phyloP scores from a whole-genome alignment of 2,113 vertebrate genomes.

The Bubo bubo region DNA sequence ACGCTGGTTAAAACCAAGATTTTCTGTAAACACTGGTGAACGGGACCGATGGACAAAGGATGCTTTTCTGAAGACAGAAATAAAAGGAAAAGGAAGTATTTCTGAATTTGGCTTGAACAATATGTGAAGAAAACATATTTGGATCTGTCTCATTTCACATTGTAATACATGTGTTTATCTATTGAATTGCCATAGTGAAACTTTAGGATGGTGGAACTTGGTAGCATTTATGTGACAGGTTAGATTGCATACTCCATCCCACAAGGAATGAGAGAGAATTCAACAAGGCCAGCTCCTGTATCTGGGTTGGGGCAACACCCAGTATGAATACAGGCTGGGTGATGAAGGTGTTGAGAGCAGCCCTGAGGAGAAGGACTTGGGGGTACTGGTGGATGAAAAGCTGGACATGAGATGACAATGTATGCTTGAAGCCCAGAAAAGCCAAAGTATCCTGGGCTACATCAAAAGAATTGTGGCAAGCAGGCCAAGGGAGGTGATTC shows the following conservation, averaged over 20 bases:
- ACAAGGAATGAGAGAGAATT: not conserved
- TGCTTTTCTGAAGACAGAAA: not conserved
- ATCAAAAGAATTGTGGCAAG: not conserved
- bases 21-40: not conserved
- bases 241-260: not conserved
- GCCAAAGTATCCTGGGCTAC: not conserved
- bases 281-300: not conserved
- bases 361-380: not conserved
- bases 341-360: not conserved
- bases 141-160: not conserved
- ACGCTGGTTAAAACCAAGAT: not conserved
- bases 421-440: not conserved
- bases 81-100: not conserved
- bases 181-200: not conserved
- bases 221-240: not conserved
- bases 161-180: not conserved
- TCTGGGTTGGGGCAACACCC: accelerated
- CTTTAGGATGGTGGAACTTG: not conserved
- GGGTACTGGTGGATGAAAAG: not conserved
- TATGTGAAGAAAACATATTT: not conserved
- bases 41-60: not conserved
- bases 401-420: accelerated
- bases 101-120: not conserved
- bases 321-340: not conserved
- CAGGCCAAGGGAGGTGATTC: not conserved